A percentile compares a stretch with the other conserved stretches of the same genome.
phyloP scores from a whole-genome alignment of 2,888 invertebrate species.

The Parapristionchus giblindavisi region DNA sequence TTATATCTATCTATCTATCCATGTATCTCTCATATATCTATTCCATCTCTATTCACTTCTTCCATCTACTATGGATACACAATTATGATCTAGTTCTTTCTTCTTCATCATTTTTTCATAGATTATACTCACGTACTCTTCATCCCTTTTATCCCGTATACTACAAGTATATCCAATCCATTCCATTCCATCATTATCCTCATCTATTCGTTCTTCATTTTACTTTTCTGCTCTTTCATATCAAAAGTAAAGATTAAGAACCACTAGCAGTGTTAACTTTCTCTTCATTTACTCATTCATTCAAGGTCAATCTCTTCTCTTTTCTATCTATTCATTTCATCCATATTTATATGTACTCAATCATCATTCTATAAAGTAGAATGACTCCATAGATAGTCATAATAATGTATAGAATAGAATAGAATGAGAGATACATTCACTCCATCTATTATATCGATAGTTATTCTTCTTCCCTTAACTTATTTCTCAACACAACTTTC shows the following conservation, averaged over 20 bases:
- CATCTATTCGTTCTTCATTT: not conserved
- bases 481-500: too few relatives aligned
- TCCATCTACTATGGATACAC: not conserved
- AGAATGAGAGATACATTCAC: too few relatives aligned
- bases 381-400: too few relatives aligned
- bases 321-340: not conserved
- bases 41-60: constrained; percentile 12
- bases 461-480: too few relatives aligned
- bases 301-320: constrained; percentile 29
- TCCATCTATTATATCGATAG: too few relatives aligned
- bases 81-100: constrained; percentile 24
- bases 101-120: not conserved
- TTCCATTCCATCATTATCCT: not conserved
- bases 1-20: constrained; percentile 14
- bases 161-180: not conserved
- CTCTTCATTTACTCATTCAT: constrained; percentile 8
- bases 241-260: constrained; percentile 13
- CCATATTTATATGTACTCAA: not conserved
- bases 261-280: not conserved
- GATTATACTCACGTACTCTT: constrained; percentile 5
- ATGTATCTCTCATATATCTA: not conserved
- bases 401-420: too few relatives aligned
- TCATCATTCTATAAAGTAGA: too few relatives aligned
- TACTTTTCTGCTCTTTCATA: not conserved
- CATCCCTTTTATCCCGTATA: not conserved